Conservation (phyloP, 2,113 vertebrate species). For the Carollia perspicillata region DNA sequence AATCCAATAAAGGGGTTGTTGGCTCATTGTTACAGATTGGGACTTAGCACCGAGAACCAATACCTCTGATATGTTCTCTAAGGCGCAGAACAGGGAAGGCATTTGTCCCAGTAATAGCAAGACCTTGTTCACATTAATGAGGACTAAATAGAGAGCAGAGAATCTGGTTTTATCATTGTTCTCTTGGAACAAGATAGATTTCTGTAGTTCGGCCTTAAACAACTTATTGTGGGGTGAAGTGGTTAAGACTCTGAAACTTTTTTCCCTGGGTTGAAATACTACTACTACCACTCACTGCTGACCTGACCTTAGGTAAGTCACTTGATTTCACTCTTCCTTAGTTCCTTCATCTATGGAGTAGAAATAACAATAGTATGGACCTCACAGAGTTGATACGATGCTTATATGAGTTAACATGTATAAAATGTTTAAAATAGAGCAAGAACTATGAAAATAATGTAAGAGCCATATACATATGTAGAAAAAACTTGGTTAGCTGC, state of each 20-base stretch:
- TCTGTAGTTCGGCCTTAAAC: background rate
- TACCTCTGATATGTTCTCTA: background rate
- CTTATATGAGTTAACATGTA: background rate
- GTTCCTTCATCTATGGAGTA: conserved; percentile 9
- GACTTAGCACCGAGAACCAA: background rate
- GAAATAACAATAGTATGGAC: conserved; percentile 25
- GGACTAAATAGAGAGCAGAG: background rate
- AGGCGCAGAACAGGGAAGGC: background rate
- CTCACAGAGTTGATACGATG: background rate
- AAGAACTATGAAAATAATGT: background rate
- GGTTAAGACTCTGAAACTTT: background rate
- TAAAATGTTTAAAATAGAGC: background rate
- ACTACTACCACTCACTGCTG: background rate
- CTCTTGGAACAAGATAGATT: background rate
- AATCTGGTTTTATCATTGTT: background rate
- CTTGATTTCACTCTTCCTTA: background rate
- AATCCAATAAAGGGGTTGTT: background rate
- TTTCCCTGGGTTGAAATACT: background rate
- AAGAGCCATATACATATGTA: background rate
- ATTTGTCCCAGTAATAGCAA: background rate
- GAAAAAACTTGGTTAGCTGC: background rate
- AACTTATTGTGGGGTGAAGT: background rate
- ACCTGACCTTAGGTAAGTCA: background rate
- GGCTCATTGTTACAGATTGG: background rate
- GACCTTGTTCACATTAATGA: background rate